Evolutionary conservation across 2,113 vertebrate species (phyloP).

Genomic region (Manacus vitellinus): DNA sequence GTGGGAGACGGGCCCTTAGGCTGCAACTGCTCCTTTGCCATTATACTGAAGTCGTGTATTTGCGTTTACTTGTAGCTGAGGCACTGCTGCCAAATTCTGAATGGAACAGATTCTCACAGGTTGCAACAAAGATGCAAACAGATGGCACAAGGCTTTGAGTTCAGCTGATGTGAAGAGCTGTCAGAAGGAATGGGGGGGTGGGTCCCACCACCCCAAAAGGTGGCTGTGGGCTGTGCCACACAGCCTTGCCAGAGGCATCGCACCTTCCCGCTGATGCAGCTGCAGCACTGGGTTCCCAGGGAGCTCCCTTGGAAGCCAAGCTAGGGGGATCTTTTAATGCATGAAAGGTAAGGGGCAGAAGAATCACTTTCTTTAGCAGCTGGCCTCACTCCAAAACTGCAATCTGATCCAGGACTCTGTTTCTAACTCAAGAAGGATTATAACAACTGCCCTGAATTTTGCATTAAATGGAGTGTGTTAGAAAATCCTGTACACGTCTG

Average conservation of each 20-base stretch:
- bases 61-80: not conserved
- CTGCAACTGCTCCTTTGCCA: not conserved
- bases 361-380: not conserved
- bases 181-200: not conserved
- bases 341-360: not conserved
- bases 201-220: not conserved
- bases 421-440: not conserved
- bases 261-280: not conserved
- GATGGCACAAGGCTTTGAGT: not conserved
- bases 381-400: not conserved
- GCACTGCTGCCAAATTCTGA: not conserved
- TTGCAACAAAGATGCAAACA: not conserved
- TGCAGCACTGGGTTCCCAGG: not conserved
- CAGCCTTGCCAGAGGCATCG: not conserved
- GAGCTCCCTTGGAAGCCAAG: not conserved
- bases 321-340: not conserved
- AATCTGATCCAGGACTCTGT: not conserved
- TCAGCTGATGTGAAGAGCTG: not conserved
- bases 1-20: accelerated
- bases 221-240: not conserved
- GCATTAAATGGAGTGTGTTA: not conserved
- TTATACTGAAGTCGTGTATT: accelerated
- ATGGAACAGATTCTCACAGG: not conserved
- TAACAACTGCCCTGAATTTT: not conserved
- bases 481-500: not conserved